These are phyloP conservation scores for Tinea pellionella DNA, from an alignment of 2,888 invertebrate genomes.

Conservation along the genomic window DNA sequence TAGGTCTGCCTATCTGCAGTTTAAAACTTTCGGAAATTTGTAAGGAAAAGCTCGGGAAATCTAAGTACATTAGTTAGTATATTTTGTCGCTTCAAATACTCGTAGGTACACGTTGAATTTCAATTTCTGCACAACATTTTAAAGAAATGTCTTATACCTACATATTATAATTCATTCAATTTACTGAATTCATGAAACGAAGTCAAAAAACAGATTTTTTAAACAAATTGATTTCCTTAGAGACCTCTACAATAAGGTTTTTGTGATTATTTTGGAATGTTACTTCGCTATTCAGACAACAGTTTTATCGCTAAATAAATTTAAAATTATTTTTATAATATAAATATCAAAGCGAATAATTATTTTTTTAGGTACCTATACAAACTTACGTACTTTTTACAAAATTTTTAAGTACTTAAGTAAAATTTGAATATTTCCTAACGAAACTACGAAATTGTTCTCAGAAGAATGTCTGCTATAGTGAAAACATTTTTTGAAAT, in stretches of 20 bases:
- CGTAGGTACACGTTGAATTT: too few relatives aligned
- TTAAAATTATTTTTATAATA: background rate
- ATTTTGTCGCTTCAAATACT: too few relatives aligned
- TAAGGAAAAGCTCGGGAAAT: too few relatives aligned
- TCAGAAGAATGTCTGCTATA: background rate
- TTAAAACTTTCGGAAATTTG: too few relatives aligned
- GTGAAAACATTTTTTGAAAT: background rate
- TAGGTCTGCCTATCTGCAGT: too few relatives aligned
- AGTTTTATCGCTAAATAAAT: background rate
- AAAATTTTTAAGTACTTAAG: too few relatives aligned
- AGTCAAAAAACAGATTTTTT: constrained; percentile 22
- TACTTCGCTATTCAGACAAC: background rate
- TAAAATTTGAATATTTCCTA: too few relatives aligned
- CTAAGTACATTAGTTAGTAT: too few relatives aligned
- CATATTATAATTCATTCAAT: background rate
- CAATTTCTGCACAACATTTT: too few relatives aligned
- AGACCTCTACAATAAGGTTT: constrained; percentile 29
- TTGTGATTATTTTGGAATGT: constrained; percentile 25
- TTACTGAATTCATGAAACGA: constrained; percentile 10
- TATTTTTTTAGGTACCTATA: too few relatives aligned
- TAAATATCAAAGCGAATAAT: too few relatives aligned
- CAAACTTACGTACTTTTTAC: too few relatives aligned
- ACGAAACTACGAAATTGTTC: background rate
- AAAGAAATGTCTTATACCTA: background rate
- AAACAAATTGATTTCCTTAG: constrained; percentile 30